These are phyloP conservation scores for Brachypteracias leptosomus DNA, from an alignment of 2,113 vertebrate genomes.

Conservation along the genomic window DNA sequence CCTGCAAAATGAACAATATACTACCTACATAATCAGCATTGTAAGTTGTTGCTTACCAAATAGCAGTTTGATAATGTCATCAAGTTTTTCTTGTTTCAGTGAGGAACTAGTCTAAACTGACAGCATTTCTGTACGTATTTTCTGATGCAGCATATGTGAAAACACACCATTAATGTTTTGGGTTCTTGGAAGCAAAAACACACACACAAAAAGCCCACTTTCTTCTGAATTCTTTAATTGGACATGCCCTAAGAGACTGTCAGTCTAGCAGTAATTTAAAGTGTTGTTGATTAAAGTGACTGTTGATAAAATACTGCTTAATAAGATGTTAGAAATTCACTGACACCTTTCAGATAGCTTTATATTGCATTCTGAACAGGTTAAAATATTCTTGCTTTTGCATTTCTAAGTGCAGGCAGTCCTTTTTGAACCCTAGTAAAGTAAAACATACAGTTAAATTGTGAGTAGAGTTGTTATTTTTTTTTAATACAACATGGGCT, in stretches of 20 bases:
- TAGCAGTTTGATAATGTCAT: background rate
- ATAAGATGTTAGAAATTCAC: background rate
- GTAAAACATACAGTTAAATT: background rate
- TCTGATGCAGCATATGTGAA: background rate
- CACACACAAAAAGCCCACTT: background rate
- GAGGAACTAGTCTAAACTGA: background rate
- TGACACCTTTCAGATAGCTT: background rate
- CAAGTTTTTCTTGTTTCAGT: background rate
- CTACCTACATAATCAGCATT: background rate
- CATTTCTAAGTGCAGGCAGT: background rate
- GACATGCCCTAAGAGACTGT: background rate
- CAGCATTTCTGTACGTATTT: background rate
- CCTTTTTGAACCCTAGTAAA: background rate
- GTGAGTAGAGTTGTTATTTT: background rate
- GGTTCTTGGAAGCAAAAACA: background rate
- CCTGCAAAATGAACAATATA: background rate
- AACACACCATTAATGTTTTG: background rate
- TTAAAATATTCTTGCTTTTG: background rate
- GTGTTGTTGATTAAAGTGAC: background rate
- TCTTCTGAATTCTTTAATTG: background rate
- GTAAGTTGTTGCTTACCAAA: background rate
- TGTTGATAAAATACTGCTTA: background rate
- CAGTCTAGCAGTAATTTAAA: background rate
- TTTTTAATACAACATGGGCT: background rate
- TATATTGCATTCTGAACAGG: background rate